These are phyloP conservation scores for Neodon shergylaensis DNA, from an alignment of 2,113 vertebrate genomes.

Conservation along the genomic window DNA sequence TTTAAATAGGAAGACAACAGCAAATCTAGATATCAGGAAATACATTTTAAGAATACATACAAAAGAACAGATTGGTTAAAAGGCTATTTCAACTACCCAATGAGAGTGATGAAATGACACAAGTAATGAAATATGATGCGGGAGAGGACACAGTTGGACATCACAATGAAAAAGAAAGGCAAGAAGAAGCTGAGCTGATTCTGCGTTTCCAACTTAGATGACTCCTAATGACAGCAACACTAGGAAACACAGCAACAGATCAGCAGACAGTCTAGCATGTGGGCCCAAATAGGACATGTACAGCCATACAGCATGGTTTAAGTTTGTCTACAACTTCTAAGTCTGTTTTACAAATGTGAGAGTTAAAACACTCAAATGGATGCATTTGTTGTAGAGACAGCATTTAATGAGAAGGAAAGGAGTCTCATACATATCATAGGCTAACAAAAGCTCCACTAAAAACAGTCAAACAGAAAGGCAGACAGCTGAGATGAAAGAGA, in stretches of 20 bases:
- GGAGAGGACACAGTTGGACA: neutral
- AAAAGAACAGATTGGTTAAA: neutral
- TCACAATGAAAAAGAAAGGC: neutral
- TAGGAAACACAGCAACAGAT: neutral
- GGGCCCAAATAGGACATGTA: neutral
- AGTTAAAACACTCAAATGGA: neutral
- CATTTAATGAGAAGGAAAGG: neutral
- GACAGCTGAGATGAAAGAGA: neutral
- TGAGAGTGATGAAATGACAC: neutral
- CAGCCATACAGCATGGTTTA: neutral
- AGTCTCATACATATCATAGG: neutral
- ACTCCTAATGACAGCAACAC: neutral
- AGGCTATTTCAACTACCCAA: neutral
- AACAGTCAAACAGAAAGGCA: neutral
- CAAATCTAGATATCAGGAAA: neutral
- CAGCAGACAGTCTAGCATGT: neutral
- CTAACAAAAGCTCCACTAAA: neutral
- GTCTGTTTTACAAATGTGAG: neutral
- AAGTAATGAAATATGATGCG: neutral
- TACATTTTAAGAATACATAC: neutral
- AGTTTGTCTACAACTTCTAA: neutral
- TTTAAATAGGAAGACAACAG: neutral
- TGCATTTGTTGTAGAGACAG: neutral
- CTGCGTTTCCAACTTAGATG: neutral
- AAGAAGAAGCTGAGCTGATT: neutral